These are phyloP conservation scores for Oscarella lobularis DNA, from an alignment of 37 sponge, comb jelly and placozoan species.

Conservation along the genomic window DNA sequence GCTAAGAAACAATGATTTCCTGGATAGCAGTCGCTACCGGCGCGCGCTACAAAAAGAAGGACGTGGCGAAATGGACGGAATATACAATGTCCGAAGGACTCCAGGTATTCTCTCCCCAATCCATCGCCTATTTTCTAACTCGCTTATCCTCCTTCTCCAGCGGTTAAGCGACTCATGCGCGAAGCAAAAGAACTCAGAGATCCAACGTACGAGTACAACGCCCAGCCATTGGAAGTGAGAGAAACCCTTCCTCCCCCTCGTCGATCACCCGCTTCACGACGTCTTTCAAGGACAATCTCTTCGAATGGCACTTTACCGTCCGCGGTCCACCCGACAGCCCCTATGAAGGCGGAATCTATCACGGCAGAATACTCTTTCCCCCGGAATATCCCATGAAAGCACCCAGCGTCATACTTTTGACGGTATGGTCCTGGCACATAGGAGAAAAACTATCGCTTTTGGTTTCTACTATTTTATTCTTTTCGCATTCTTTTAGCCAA, in stretches of 20 bases:
- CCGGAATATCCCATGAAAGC: constrained; percentile 99
- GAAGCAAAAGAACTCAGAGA: constrained; percentile 90
- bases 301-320: constrained; percentile 99
- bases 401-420: constrained; percentile 82
- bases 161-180: constrained; percentile 89
- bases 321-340: constrained; percentile 64
- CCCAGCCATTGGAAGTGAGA: constrained; percentile 91
- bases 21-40: too few relatives aligned
- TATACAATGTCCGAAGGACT: too few relatives aligned
- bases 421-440: too few relatives aligned
- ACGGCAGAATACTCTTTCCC: constrained; percentile 87
- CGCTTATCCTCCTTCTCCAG: constrained; percentile 20
- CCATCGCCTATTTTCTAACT: too few relatives aligned
- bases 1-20: too few relatives aligned
- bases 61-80: too few relatives aligned
- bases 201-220: constrained; percentile 75
- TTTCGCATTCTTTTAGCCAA: constrained; percentile 59
- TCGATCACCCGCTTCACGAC: too few relatives aligned
- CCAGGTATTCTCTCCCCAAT: too few relatives aligned
- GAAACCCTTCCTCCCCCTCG: too few relatives aligned
- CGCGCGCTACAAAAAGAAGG: too few relatives aligned
- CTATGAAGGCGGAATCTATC: constrained; percentile 83
- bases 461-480: too few relatives aligned
- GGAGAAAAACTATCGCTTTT: too few relatives aligned
- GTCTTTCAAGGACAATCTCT: constrained; percentile 65